A percentile compares a stretch with the other conserved stretches of the same genome.
These are phyloP conservation scores for Otolemur garnettii DNA, from an alignment of 2,113 vertebrate species.

Conservation along the genomic window DNA sequence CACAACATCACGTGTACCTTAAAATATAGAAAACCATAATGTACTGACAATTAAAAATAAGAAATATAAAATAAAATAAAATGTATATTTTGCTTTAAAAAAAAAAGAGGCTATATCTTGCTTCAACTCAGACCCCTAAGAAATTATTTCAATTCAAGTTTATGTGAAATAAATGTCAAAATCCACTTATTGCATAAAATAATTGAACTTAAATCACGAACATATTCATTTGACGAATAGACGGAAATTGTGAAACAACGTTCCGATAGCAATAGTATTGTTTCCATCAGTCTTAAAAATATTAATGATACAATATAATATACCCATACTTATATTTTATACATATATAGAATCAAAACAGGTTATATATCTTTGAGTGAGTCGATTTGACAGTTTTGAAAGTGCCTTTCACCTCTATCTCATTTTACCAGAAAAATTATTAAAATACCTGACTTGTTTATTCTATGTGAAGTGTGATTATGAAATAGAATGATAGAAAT, in stretches of 20 bases:
- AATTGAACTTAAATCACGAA: neutral
- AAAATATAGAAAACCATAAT: no score
- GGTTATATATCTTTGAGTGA: neutral
- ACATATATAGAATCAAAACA: neutral
- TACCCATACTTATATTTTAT: neutral
- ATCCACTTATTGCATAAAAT: neutral
- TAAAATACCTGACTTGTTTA: neutral
- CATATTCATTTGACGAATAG: neutral
- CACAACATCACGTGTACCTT: no score
- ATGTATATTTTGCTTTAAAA: no score
- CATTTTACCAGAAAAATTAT: neutral
- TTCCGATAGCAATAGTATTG: neutral
- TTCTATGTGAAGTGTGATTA: neutral
- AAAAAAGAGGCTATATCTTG: neutral
- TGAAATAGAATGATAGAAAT: neutral
- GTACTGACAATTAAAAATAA: no score
- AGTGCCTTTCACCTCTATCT: neutral
- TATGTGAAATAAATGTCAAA: neutral
- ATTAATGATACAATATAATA: neutral
- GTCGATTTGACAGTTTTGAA: neutral
- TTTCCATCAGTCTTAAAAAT: neutral
- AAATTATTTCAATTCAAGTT: neutral
- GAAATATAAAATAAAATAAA: no score
- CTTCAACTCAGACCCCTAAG: neutral
- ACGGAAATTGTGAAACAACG: neutral